Conservation (phyloP, 1,140 invertebrate species). For the Lamellibrachia luymesi region DNA sequence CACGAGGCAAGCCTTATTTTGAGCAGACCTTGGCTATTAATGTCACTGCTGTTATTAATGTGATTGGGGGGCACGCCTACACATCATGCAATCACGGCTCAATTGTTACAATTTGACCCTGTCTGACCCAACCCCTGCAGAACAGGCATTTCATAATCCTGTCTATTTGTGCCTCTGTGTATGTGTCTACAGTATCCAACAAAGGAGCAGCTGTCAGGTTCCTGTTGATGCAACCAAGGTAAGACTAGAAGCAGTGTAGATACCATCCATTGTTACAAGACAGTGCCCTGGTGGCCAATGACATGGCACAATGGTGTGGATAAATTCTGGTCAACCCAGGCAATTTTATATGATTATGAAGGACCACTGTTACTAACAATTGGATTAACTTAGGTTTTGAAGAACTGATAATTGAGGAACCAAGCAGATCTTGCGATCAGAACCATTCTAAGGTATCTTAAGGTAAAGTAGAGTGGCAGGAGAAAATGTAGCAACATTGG, state of each 20-base stretch:
- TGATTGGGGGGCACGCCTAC: not conserved
- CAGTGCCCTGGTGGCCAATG: not conserved
- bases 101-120: not conserved
- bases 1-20: not conserved
- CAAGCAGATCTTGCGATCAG: too few species aligned
- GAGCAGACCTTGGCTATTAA: not conserved
- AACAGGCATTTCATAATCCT: not conserved
- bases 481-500: not conserved
- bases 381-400: too few species aligned
- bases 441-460: too few species aligned
- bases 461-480: too few species aligned
- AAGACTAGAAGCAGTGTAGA: not conserved
- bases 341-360: too few species aligned
- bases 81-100: not conserved
- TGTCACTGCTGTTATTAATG: not conserved
- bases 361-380: too few species aligned
- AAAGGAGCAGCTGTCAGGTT: not conserved
- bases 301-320: not conserved
- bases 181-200: not conserved
- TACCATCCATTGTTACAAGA: not conserved
- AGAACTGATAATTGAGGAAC: too few species aligned
- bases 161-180: not conserved
- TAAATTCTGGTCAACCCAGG: not conserved
- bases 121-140: not conserved
- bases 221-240: not conserved